A percentile compares a stretch with the other conserved stretches of the same genome.
Evolutionary conservation across 2,797 vertebrate genomes (phyloP).

Genomic region (Psittacula derbiana): DNA sequence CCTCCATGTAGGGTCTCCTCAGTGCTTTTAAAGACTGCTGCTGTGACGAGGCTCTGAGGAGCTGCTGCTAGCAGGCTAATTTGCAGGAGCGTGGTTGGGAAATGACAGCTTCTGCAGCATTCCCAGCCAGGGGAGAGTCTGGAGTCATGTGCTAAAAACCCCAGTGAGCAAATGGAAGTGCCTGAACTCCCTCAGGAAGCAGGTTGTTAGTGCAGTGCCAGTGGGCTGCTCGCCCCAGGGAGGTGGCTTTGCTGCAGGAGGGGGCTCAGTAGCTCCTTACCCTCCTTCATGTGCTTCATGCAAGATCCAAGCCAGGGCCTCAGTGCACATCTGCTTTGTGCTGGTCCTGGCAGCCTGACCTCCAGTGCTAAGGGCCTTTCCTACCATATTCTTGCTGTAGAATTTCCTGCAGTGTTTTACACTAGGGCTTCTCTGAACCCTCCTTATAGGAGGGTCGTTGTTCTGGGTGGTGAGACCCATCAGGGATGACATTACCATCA

Average conservation of each 20-base stretch:
- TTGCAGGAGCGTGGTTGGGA: background rate
- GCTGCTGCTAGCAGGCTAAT: background rate
- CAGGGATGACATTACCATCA: background rate
- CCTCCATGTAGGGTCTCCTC: background rate
- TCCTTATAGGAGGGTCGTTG: background rate
- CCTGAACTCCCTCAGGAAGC: background rate
- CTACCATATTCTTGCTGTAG: background rate
- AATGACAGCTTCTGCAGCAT: background rate
- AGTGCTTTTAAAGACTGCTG: background rate
- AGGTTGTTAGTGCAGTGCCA: background rate
- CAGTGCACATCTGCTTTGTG: background rate
- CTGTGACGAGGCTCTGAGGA: background rate
- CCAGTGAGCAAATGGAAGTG: background rate
- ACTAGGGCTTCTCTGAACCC: background rate
- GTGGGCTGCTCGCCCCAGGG: background rate
- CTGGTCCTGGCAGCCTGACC: background rate
- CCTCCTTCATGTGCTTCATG: rapidly evolving
- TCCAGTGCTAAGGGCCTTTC: background rate
- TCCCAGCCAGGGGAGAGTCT: background rate
- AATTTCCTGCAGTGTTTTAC: background rate
- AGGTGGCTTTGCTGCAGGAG: background rate
- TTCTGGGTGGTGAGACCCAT: background rate
- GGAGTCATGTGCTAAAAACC: background rate
- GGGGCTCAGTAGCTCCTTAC: background rate
- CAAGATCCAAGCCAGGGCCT: background rate